Evolutionary conservation across 2,113 vertebrate species (phyloP), one percentile per base, ranked within the genome.

Genomic region (Paradisaea rubra): DNA sequence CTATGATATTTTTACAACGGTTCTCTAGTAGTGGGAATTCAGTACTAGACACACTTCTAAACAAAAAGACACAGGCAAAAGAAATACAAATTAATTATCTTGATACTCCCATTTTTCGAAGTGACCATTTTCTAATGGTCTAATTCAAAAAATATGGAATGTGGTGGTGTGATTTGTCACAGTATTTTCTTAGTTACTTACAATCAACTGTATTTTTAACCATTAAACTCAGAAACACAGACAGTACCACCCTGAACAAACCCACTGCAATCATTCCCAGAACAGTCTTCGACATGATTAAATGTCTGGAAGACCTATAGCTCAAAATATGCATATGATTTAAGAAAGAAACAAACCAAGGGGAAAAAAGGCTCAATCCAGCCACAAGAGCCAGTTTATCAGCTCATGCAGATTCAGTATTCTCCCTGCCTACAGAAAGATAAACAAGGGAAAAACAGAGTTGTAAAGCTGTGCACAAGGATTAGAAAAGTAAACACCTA

Each of bases 1-100:
- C 97, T 50, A 98, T 98, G 81, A 98, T 97, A 24, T 57, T 73
- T 97, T 97, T 96, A 74, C 98, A 98, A 30, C 30, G 47, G 42
- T 85, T 95, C 96, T 98, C 98, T 80, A 98, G 74, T 6, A 89
- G 39, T 5, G 96, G 92, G 52, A 98, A 96, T 76, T 98, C 98
- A 53, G 91, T 93, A 82, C 98, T 98, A 66, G 98, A 98, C 33
- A 98, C 97, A 4, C 89, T 94, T 94, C 98, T 98, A 85, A 47
- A 95, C 20, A 93, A 57, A 66, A 7, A 42, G 37, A 87, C 35
- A 70, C 6, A 35, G 20, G 30, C 27, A 93, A 81, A 79, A 74
- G 15, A 87, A 88, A 88, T 33, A 52, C 0, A 44, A 72, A 73
- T 47, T 31, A 56, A 20, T 89, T 47, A 50, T 49, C 70, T 59